These are phyloP conservation scores for Enteromius treurensis DNA, from an alignment of 2,797 vertebrate genomes.

Conservation along the genomic window DNA sequence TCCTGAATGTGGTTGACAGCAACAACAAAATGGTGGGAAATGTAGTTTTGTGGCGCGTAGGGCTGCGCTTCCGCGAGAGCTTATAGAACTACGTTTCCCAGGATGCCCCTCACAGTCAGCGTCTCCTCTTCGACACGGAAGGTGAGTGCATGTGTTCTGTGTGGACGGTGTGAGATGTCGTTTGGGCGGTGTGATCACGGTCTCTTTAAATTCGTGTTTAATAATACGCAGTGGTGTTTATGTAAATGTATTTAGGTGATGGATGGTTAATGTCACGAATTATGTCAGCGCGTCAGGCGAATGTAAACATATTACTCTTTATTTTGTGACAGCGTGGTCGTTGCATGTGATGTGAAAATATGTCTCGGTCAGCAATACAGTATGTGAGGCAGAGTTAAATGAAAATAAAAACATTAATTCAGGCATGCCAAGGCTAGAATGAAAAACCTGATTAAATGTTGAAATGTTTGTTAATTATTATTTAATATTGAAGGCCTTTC, in stretches of 20 bases:
- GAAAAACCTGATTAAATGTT: background rate
- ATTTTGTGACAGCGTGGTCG: constrained; percentile 16
- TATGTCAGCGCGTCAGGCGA: background rate
- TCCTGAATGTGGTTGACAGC: background rate
- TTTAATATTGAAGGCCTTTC: background rate
- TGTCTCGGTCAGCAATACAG: background rate
- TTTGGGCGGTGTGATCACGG: background rate
- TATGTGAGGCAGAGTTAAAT: background rate
- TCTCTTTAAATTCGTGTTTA: background rate
- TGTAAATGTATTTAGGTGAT: background rate
- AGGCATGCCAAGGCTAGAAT: background rate
- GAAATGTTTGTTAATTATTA: background rate
- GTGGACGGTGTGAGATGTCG: constrained; percentile 6
- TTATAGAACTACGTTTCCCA: constrained; percentile 66
- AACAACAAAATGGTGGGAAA: constrained; percentile 48
- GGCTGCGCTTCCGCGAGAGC: rapidly evolving
- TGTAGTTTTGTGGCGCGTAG: constrained; percentile 60
- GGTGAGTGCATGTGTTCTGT: constrained; percentile 64
- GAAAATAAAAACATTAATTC: background rate
- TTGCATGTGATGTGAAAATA: background rate
- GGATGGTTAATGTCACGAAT: background rate
- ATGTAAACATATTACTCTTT: constrained; percentile 5
- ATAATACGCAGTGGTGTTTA: background rate
- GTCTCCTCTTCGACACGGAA: constrained; percentile 39
- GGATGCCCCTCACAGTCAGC: constrained; percentile 12